These are phyloP conservation scores for Neocloeon triangulifer DNA, from an alignment of 1,140 invertebrate species.

Conservation along the genomic window DNA sequence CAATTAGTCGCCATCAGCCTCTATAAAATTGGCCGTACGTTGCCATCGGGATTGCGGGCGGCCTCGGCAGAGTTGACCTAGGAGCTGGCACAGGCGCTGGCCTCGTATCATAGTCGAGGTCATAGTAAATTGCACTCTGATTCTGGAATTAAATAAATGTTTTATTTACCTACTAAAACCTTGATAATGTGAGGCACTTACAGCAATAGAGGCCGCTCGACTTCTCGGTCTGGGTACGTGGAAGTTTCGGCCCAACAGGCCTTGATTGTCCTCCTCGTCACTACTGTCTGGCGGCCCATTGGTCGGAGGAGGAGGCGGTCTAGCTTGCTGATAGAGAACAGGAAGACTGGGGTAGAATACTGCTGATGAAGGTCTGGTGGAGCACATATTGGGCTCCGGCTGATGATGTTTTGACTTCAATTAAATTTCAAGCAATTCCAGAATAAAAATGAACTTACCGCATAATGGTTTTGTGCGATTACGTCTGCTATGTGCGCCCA, in stretches of 20 bases:
- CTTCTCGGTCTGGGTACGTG: conserved; percentile 59
- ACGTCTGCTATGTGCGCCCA: conserved; percentile 64
- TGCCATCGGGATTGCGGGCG: conserved; percentile 38
- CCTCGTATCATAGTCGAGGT: conserved; percentile 57
- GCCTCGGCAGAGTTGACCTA: conserved; percentile 9
- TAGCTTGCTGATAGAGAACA: conserved; percentile 9
- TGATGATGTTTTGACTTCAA: too few species aligned
- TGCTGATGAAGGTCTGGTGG: conserved; percentile 55
- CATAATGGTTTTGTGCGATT: conserved; percentile 24
- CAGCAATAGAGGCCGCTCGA: conserved; percentile 39
- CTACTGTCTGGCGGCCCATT: conserved; percentile 23
- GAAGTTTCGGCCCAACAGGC: conserved; percentile 38
- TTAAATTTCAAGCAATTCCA: conserved; percentile 3
- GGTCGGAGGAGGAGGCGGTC: not conserved
- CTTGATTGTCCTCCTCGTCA: conserved; percentile 30
- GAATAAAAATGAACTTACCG: conserved; percentile 2
- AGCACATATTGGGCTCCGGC: conserved; percentile 35
- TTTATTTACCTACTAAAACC: conserved; percentile 1
- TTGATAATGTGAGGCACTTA: conserved; percentile 15
- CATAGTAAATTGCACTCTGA: conserved; percentile 70
- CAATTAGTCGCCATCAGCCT: too few species aligned
- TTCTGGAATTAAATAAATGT: conserved; percentile 25
- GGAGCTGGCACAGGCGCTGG: conserved; percentile 24
- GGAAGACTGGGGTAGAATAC: conserved; percentile 48
- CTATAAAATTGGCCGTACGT: too few species aligned